phyloP scores from a whole-genome alignment of 2,888 invertebrate genomes.

The Acrobasis repandana region DNA sequence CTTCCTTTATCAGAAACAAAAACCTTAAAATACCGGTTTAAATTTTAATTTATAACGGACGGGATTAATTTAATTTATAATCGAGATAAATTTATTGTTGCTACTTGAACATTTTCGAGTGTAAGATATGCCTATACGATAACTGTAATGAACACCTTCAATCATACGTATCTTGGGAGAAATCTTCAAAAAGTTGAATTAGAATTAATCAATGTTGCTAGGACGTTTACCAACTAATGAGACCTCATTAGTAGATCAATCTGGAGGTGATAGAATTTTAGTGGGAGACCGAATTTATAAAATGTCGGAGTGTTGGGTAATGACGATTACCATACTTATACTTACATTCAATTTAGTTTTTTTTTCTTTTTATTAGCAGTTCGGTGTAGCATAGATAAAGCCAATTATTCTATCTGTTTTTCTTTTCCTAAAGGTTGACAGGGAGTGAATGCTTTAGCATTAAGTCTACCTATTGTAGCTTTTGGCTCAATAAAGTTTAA shows the following conservation, averaged over 20 bases:
- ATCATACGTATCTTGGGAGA: constrained; percentile 14
- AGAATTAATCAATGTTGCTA: constrained; percentile 4
- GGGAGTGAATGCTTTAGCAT: too few species aligned
- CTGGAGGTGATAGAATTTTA: constrained; percentile 12
- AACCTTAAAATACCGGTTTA: neutral
- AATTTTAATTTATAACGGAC: neutral
- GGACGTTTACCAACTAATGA: constrained; percentile 13
- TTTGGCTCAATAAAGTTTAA: too few species aligned
- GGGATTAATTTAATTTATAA: neutral
- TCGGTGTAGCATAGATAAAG: too few species aligned
- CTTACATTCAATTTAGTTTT: too few species aligned
- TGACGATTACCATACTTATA: neutral
- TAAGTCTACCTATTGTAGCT: too few species aligned
- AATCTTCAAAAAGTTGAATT: constrained; percentile 17
- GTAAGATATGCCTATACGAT: constrained; percentile 9
- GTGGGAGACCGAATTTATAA: constrained; percentile 9
- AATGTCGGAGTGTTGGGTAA: constrained; percentile 13
- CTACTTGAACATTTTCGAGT: neutral
- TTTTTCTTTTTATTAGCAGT: too few species aligned
- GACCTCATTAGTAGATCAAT: constrained; percentile 10
- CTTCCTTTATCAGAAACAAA: neutral
- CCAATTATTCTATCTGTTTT: too few species aligned
- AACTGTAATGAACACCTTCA: neutral
- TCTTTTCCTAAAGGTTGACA: too few species aligned
- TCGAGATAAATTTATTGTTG: constrained; percentile 6